Evolutionary conservation across 2,113 vertebrate species (phyloP).

Genomic region (Coptodon rendalli): DNA sequence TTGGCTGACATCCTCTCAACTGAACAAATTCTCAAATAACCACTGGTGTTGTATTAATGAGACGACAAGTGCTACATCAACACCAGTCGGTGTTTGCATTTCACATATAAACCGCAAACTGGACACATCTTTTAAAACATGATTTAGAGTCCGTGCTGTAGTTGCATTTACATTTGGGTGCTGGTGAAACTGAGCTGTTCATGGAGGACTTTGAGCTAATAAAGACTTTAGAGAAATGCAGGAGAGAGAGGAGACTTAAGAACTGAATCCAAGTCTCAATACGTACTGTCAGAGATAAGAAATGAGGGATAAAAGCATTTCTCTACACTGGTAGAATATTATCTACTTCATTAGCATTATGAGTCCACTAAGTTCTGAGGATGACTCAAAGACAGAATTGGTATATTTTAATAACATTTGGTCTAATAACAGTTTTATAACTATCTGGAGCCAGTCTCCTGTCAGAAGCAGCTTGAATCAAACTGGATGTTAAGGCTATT

Average conservation of each 20-base stretch:
- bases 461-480: not conserved
- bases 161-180: not conserved
- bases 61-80: not conserved
- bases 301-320: not conserved
- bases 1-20: not conserved
- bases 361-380: not conserved
- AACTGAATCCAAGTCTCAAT: not conserved
- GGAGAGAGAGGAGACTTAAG: not conserved
- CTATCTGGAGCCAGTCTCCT: not conserved
- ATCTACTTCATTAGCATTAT: not conserved
- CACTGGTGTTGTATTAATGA: not conserved
- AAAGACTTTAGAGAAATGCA: not conserved
- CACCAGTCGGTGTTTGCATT: not conserved
- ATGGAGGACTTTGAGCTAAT: not conserved
- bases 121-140: not conserved
- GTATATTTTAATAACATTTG: not conserved
- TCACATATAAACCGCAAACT: not conserved
- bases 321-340: not conserved
- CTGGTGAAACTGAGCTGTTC: not conserved
- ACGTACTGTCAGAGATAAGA: not conserved
- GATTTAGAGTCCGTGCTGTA: not conserved
- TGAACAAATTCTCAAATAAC: not conserved
- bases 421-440: not conserved
- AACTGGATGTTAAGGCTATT: not conserved
- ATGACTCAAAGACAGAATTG: not conserved